phyloP scores from a whole-genome alignment of 2,888 invertebrate species.

The Philonicus albiceps region DNA sequence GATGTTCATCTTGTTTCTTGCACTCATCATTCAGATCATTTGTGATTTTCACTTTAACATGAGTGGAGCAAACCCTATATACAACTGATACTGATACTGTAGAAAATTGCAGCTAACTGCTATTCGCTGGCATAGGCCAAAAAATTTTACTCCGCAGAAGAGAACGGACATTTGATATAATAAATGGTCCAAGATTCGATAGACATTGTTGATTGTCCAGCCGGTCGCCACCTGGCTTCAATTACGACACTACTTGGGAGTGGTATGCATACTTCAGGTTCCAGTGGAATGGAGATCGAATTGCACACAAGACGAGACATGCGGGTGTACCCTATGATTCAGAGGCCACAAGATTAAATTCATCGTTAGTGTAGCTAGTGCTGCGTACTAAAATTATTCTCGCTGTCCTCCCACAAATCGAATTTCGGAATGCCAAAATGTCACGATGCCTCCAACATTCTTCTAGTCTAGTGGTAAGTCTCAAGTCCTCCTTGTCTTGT shows the following conservation, averaged over 20 bases:
- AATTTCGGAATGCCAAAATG: background rate
- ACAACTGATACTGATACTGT: constrained; percentile 17
- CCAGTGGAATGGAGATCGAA: constrained; percentile 27
- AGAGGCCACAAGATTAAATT: background rate
- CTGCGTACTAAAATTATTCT: background rate
- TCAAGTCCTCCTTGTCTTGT: background rate
- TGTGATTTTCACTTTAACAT: constrained; percentile 1
- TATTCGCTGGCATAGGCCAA: background rate
- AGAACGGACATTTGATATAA: constrained; percentile 32
- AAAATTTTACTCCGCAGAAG: constrained; percentile 1
- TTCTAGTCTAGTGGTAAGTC: background rate
- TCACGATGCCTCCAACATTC: background rate
- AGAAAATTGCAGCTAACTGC: background rate
- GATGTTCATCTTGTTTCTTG: background rate
- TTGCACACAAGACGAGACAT: constrained; percentile 30
- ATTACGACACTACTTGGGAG: constrained; percentile 40
- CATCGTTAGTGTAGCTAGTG: background rate
- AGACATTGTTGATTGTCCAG: constrained; percentile 43
- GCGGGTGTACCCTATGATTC: constrained; percentile 20
- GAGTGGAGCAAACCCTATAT: background rate
- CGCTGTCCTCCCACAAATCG: background rate
- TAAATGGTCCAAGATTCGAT: constrained; percentile 41
- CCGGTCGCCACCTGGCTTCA: constrained; percentile 43
- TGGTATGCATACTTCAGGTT: constrained; percentile 8
- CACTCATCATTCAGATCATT: constrained; percentile 20